Evolutionary conservation across 2,797 vertebrate genomes (phyloP).

Genomic region (Botia almorhae): DNA sequence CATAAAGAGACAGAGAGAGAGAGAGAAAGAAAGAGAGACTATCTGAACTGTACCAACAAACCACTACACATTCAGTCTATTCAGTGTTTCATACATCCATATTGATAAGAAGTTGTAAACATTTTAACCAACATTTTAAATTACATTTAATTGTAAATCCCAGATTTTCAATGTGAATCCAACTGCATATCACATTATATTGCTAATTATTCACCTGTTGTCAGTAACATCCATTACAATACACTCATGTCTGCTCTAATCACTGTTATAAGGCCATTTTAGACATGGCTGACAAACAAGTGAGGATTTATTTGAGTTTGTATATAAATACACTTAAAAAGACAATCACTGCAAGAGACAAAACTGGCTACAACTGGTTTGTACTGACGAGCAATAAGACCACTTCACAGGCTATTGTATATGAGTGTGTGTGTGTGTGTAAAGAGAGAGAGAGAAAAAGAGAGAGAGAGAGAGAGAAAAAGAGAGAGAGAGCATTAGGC

Average conservation of each 20-base stretch:
- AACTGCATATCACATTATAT: neutral
- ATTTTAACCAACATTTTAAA: too few relatives aligned
- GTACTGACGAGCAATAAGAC: slow-evolving; percentile 51
- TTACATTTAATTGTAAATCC: neutral
- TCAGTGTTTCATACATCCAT: too few relatives aligned
- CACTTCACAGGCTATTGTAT: slow-evolving; percentile 22
- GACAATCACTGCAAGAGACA: slow-evolving; percentile 44
- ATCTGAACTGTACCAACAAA: too few relatives aligned
- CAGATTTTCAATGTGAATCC: neutral
- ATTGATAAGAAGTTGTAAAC: too few relatives aligned
- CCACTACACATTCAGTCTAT: too few relatives aligned
- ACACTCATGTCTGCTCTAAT: too few relatives aligned
- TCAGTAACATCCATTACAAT: too few relatives aligned
- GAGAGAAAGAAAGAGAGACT: too few relatives aligned
- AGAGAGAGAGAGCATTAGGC: neutral
- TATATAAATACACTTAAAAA: slow-evolving; percentile 15
- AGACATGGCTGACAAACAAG: neutral
- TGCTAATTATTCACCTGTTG: neutral
- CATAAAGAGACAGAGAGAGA: too few relatives aligned
- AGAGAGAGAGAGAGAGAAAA: neutral
- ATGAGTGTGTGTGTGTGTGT: neutral
- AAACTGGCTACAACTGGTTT: slow-evolving; percentile 61
- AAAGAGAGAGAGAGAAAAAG: too few relatives aligned
- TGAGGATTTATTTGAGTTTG: slow-evolving; percentile 11
- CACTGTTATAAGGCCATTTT: too few relatives aligned